Conservation (phyloP, 2,797 vertebrate species). For the Pseudocheirus occidentalis region DNA sequence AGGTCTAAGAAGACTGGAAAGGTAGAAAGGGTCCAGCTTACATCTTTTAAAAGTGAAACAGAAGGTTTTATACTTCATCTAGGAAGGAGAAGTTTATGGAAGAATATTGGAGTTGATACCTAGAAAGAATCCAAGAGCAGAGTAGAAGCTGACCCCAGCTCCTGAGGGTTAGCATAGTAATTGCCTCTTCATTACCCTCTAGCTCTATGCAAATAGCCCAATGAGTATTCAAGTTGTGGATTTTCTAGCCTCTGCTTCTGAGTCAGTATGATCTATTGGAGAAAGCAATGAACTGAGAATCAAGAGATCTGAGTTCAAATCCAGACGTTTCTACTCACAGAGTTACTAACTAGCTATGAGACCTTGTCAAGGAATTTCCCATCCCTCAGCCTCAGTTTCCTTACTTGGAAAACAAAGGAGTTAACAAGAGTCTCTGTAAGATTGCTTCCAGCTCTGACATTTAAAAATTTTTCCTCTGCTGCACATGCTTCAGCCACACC, state of each 20-base stretch:
- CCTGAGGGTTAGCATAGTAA: too few relatives aligned
- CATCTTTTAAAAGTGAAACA: background rate
- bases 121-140: background rate
- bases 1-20: background rate
- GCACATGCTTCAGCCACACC: background rate
- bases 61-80: background rate
- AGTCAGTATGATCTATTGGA: background rate
- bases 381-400: background rate
- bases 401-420: background rate
- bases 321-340: background rate
- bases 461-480: background rate
- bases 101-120: background rate
- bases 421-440: background rate
- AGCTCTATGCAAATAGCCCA: background rate
- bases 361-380: background rate
- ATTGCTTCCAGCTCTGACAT: background rate
- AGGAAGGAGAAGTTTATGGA: background rate
- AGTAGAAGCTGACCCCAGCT: too few relatives aligned
- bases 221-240: background rate
- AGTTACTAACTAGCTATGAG: background rate
- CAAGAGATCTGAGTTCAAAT: background rate
- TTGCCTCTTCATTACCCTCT: background rate
- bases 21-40: background rate
- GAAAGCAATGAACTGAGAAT: background rate
- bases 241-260: background rate